Conservation (phyloP, 37 sponge, comb jelly and placozoan species). For the Halichondria panicea region DNA sequence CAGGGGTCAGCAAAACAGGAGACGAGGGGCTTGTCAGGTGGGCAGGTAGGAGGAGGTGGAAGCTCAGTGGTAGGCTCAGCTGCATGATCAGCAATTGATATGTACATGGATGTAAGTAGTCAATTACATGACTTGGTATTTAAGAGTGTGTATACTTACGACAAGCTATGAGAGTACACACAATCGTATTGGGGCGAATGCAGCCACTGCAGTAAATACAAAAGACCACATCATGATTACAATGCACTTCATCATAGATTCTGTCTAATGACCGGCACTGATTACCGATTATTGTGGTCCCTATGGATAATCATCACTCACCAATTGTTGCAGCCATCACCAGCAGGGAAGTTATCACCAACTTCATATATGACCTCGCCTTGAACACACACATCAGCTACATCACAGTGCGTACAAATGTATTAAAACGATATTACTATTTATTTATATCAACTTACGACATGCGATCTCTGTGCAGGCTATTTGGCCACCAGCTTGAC, state of each 20-base stretch:
- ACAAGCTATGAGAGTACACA: slow-evolving; percentile 12
- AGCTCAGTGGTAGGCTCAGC: too few relatives aligned
- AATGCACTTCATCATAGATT: too few relatives aligned
- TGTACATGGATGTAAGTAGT: not conserved
- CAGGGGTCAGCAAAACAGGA: slow-evolving; percentile 64
- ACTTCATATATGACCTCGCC: not conserved
- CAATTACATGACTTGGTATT: not conserved
- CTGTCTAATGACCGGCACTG: too few relatives aligned
- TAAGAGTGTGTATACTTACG: slow-evolving; percentile 2
- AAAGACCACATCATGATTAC: too few relatives aligned
- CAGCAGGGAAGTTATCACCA: slow-evolving; percentile 16
- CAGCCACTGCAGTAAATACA: not conserved
- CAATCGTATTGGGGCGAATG: not conserved
- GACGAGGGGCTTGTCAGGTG: slow-evolving; percentile 36
- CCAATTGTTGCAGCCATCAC: slow-evolving; percentile 32
- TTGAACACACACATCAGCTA: too few relatives aligned
- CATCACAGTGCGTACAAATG: too few relatives aligned
- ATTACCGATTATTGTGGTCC: too few relatives aligned
- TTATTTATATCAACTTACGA: not conserved
- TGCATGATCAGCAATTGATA: too few relatives aligned
- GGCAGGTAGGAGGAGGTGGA: slow-evolving; percentile 21
- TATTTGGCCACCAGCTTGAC: not conserved
- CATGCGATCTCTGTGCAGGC: not conserved
- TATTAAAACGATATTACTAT: too few relatives aligned
- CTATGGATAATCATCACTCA: too few relatives aligned